Evolutionary conservation across 2,888 invertebrate genomes (phyloP).

Genomic region (Agrotis exclamationis): DNA sequence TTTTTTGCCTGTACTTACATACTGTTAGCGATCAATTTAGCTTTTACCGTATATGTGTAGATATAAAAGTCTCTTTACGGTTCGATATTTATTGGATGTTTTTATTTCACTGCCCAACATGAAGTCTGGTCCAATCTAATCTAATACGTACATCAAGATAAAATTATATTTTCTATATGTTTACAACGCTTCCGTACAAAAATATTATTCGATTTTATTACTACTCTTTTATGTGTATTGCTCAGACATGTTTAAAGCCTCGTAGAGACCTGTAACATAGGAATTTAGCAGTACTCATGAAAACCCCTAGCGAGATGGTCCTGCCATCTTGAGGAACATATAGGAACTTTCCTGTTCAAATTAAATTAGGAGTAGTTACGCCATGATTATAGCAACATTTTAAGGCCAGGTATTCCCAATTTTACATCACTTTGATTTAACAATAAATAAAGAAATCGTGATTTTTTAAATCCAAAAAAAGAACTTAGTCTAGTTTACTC

Average conservation of each 20-base stretch:
- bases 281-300: neutral
- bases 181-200: slow-evolving; percentile 43
- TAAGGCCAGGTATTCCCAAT: too few species aligned
- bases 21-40: slow-evolving; percentile 49
- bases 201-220: slow-evolving; percentile 48
- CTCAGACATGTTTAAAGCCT: slow-evolving; percentile 21
- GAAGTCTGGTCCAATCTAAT: slow-evolving; percentile 55
- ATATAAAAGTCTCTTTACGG: slow-evolving; percentile 42
- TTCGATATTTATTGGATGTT: slow-evolving; percentile 45
- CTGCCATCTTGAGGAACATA: slow-evolving; percentile 18
- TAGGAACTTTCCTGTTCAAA: neutral
- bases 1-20: slow-evolving; percentile 53
- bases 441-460: too few species aligned
- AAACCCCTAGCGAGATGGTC: neutral
- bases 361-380: neutral
- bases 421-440: too few species aligned
- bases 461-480: too few species aligned
- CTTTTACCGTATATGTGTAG: slow-evolving; percentile 43
- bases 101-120: slow-evolving; percentile 60
- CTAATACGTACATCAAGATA: slow-evolving; percentile 48
- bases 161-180: slow-evolving; percentile 51
- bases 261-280: neutral
- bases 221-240: slow-evolving; percentile 32
- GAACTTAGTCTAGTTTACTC: too few species aligned
- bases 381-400: too few species aligned